phyloP scores from a whole-genome alignment of 2,888 invertebrate genomes.

The Thymelicus lineola region DNA sequence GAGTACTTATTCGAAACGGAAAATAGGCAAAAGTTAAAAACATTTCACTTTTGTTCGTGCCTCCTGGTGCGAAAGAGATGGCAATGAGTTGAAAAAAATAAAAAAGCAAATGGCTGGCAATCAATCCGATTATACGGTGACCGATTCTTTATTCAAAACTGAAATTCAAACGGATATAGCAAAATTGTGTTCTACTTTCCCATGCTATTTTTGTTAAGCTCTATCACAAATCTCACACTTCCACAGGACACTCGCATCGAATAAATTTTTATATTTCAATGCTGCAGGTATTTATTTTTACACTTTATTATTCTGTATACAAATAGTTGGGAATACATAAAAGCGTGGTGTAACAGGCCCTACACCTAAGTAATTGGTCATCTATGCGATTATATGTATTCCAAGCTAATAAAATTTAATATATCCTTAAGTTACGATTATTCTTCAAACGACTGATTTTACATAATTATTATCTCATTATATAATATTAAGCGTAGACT shows the following conservation, averaged over 20 bases:
- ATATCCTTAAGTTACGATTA: slow-evolving; percentile 59
- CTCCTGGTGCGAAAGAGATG: slow-evolving; percentile 18
- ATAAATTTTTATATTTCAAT: not conserved
- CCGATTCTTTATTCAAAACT: slow-evolving; percentile 23
- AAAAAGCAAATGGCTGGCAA: slow-evolving; percentile 25
- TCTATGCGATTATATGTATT: slow-evolving; percentile 38
- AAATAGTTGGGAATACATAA: slow-evolving; percentile 15
- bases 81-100: slow-evolving; percentile 15
- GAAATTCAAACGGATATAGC: slow-evolving; percentile 17
- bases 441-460: slow-evolving; percentile 56
- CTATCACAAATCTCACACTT: slow-evolving; percentile 8
- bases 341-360: not conserved
- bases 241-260: not conserved
- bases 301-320: slow-evolving; percentile 10
- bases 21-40: slow-evolving; percentile 29
- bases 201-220: slow-evolving; percentile 14
- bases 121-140: slow-evolving; percentile 26
- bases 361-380: not conserved
- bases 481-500: slow-evolving; percentile 34
- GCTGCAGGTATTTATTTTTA: not conserved
- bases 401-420: slow-evolving; percentile 36
- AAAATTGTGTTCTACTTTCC: slow-evolving; percentile 25
- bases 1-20: slow-evolving; percentile 25
- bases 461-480: slow-evolving; percentile 34
- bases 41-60: slow-evolving; percentile 18